Conservation (phyloP, 2,113 vertebrate genomes). For the Sebastes fasciatus region DNA sequence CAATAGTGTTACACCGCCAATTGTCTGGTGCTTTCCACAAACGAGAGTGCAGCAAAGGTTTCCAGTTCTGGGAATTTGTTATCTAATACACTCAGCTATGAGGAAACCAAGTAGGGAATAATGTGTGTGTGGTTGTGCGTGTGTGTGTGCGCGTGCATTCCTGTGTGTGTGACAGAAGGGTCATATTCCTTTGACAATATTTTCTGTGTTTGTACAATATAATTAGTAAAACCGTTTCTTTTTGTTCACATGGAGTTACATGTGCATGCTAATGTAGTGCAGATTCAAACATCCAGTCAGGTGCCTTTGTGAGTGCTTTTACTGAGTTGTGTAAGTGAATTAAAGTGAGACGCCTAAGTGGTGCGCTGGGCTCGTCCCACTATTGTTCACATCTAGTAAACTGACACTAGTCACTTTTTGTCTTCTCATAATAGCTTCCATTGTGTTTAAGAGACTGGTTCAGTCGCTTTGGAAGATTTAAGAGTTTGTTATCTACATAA, state of each 20-base stretch:
- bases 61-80: conserved; percentile 33
- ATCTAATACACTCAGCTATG: conserved; percentile 11
- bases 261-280: background rate
- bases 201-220: background rate
- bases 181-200: background rate
- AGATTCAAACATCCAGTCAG: background rate
- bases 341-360: background rate
- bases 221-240: too few species aligned
- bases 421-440: background rate
- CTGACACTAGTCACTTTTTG: conserved; percentile 18
- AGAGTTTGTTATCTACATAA: background rate
- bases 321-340: background rate
- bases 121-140: background rate
- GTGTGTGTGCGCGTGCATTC: background rate
- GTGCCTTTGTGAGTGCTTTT: background rate
- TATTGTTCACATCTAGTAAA: conserved; percentile 37
- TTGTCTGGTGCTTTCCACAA: background rate
- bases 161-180: background rate
- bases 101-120: conserved; percentile 2
- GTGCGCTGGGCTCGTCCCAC: background rate
- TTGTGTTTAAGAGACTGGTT: background rate
- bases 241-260: background rate
- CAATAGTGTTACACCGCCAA: conserved; percentile 14
- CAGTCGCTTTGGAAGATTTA: background rate
- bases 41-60: background rate